phyloP scores from a whole-genome alignment of 2,113 vertebrate species.

The Axis porcinus region DNA sequence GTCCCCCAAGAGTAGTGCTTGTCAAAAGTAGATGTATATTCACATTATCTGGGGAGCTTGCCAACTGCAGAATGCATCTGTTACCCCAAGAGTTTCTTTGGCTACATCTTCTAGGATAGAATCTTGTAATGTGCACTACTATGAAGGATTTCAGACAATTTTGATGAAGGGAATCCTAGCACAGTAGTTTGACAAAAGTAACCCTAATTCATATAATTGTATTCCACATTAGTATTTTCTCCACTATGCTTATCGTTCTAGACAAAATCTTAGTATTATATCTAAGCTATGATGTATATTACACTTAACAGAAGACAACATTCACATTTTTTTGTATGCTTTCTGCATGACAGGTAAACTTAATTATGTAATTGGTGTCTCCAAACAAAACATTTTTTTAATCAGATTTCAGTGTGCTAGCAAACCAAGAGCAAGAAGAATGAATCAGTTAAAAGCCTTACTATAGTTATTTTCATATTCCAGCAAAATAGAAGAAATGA shows the following conservation, averaged over 20 bases:
- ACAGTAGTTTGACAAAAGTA: not conserved
- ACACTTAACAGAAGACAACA: not conserved
- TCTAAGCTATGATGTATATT: not conserved
- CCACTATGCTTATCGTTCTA: not conserved
- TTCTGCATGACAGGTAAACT: not conserved
- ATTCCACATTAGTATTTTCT: not conserved
- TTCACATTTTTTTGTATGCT: not conserved
- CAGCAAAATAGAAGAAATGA: slow-evolving; percentile 21
- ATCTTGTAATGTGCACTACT: not conserved
- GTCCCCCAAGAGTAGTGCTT: not conserved
- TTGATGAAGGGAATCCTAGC: not conserved
- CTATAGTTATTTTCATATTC: slow-evolving; percentile 40
- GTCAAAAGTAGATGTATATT: not conserved
- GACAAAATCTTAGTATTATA: not conserved
- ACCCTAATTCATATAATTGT: not conserved
- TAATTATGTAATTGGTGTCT: slow-evolving; percentile 5
- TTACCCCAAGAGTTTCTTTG: not conserved
- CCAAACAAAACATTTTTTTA: not conserved
- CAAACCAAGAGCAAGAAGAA: slow-evolving; percentile 50
- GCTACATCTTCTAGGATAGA: not conserved
- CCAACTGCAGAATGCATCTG: not conserved
- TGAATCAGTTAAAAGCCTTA: slow-evolving; percentile 15
- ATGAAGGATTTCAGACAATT: not conserved
- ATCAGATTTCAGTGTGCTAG: slow-evolving; percentile 22
- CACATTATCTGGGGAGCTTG: not conserved